Base-by-base conservation (phyloP, 2,113 vertebrate genomes). In the Rhodinocichla rosea region DNA sequence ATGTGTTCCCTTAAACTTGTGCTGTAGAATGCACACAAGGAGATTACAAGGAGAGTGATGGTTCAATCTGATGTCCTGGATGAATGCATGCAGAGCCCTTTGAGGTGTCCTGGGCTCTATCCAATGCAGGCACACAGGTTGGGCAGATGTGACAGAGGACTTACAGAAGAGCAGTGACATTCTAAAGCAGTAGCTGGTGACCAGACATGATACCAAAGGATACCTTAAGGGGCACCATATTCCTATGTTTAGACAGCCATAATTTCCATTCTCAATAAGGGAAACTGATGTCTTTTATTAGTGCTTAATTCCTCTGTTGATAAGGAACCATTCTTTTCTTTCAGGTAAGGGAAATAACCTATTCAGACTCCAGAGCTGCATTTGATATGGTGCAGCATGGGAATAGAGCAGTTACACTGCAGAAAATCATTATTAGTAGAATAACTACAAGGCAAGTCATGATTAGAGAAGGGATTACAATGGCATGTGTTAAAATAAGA, bases 381-480 rank as follows among this genome's bases (percentile, higher is more conserved):
- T 89, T 95, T 82, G 78, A 91, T 94, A 75, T 24, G 56, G 37
- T 76, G 42, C 27, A 87, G 40, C 82, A 57, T 71, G 90, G 71
- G 82, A 95, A 83, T 92, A 95, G 40, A 78, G 35, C 73, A 91
- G 69, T 75, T 89, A 64, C 74, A 65, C 33, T 69, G 53, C 40
- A 90, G 53, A 92, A 94, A 94, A 73, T 73, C 9, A 4, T 91
- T 94, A 65, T 71, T 91, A 90, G 70, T 40, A 73, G 74, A 91
- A 76, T 85, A 85, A 90, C 69, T 89, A 79, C 84, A 76, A 91
- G 81, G 78, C 44, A 95, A 91, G 15, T 83, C 74, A 68, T 91
- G 40, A 96, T 90, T 93, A 91, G 49, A 89, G 80, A 80, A 65
- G 23, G 89, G 62, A 89, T 84, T 94, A 91, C 75, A 90, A 65